Evolutionary conservation across 92 coral and sea anemone genomes (phyloP), one percentile per base, ranked within the genome.

Genomic region (Palythoa caribaeorum): DNA sequence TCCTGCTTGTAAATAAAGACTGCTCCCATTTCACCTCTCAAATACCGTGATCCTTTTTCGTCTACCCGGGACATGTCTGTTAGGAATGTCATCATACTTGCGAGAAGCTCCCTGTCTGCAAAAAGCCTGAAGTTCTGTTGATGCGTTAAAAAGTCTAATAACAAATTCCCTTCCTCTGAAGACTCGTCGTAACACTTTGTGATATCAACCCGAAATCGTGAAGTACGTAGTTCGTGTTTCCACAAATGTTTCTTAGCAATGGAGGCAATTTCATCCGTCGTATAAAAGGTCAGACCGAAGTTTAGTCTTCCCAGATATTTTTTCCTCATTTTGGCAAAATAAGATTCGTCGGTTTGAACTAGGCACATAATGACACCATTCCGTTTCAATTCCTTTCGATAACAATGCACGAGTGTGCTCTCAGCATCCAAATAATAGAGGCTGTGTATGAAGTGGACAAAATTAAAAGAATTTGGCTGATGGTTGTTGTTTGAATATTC

Each of bases 341-440:
- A 71, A 50, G 88, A 85, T 35, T 80, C 76, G 17, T 90, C 90
- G 52, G 88, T 84, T 86, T 90, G 93, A 12, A 90, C 83, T 1
- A 90, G 87, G 87, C 93, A 90, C 83, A 90, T 57, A 20, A 86
- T 90, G 44, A 90, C 93, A 8, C 93, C 93, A 75, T 73, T 86
- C 62, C 81, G 76, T 71, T 86, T 88, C 69, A 90, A 21, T 21
- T 86, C 93, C 57, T 86, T 90, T 39, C 71, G 13, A 60, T 79
- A 86, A 74, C 89, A 78, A 15, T 90, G 77, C n/a, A 86, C 73
- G 4, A 90, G 83, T 12, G 90, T 73, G 54, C 78, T 87, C 19
- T 90, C 93, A 19, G 93, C 87, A 71, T 90, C 93, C 88, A 85
- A 85, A 84, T 83, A 90, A 38, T 90, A 90, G 9, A 90, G 70